Percentiles rank a stretch among this genome's conserved stretches.
These are phyloP conservation scores for Drosophila orena DNA, from an alignment of 1,140 invertebrate genomes.

Conservation along the genomic window DNA sequence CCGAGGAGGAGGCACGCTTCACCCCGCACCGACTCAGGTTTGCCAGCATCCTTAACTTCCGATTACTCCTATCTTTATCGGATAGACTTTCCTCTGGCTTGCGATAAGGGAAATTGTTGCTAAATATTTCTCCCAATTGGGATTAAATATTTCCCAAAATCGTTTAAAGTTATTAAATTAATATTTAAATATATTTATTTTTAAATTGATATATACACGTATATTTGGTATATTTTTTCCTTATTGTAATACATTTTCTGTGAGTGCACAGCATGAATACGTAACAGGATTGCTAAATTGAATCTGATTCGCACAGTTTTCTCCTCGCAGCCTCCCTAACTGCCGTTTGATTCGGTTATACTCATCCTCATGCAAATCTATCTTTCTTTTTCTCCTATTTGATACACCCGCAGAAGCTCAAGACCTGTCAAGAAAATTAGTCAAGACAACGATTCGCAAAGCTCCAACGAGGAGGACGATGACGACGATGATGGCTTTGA, in stretches of 20 bases:
- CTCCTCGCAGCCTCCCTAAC: neutral
- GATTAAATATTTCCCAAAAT: too few relatives aligned
- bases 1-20: slow-evolving; percentile 86
- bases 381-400: slow-evolving; percentile 16
- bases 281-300: slow-evolving; percentile 33
- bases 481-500: slow-evolving; percentile 96
- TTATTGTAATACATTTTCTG: neutral
- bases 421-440: slow-evolving; percentile 88
- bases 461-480: slow-evolving; percentile 94
- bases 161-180: too few relatives aligned
- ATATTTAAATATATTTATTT: too few relatives aligned
- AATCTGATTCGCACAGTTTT: slow-evolving; percentile 20
- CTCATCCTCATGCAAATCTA: slow-evolving; percentile 11
- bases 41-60: slow-evolving; percentile 10
- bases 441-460: slow-evolving; percentile 92
- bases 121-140: neutral
- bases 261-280: neutral
- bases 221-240: neutral
- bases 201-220: too few relatives aligned
- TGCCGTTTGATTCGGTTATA: slow-evolving; percentile 23
- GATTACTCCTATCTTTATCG: neutral
- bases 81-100: neutral
- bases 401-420: slow-evolving; percentile 87
- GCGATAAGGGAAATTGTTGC: neutral
- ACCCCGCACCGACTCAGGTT: slow-evolving; percentile 90